Evolutionary conservation across 2,797 vertebrate genomes (phyloP).

Genomic region (Dendrocincla tyrannina): DNA sequence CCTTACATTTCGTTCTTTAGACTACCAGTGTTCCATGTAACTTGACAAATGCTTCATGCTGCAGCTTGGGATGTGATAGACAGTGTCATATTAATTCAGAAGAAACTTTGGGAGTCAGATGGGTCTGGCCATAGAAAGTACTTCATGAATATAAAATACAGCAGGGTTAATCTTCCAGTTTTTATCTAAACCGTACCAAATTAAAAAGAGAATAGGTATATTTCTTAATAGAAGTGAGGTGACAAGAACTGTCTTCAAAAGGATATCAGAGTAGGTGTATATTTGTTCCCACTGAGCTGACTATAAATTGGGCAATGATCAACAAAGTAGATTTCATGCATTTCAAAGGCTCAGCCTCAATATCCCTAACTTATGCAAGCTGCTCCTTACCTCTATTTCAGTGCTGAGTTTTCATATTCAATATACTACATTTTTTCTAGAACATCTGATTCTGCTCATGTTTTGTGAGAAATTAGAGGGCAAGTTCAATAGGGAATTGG

Average conservation of each 20-base stretch:
- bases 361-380: constrained; percentile 15
- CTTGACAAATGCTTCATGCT: constrained; percentile 1
- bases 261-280: not conserved
- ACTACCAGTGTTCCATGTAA: not conserved
- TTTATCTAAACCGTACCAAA: not conserved
- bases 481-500: not conserved
- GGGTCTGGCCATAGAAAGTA: not conserved
- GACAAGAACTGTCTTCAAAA: not conserved
- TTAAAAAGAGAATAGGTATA: not conserved
- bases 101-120: not conserved
- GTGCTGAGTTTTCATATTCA: constrained; percentile 6
- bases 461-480: constrained; percentile 23
- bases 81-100: constrained; percentile 22
- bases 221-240: constrained; percentile 8
- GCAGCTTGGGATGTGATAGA: constrained; percentile 25
- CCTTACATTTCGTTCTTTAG: not conserved
- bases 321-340: constrained; percentile 8
- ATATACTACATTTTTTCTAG: not conserved
- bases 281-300: constrained; percentile 27
- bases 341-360: constrained; percentile 26
- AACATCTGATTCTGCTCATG: constrained; percentile 8
- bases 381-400: not conserved
- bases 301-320: constrained; percentile 7
- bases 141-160: constrained; percentile 25
- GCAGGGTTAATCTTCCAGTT: not conserved